Percentiles rank a stretch among this genome's conserved stretches.
phyloP scores from a whole-genome alignment of 2,888 invertebrate species.

The Tholera decimalis region DNA sequence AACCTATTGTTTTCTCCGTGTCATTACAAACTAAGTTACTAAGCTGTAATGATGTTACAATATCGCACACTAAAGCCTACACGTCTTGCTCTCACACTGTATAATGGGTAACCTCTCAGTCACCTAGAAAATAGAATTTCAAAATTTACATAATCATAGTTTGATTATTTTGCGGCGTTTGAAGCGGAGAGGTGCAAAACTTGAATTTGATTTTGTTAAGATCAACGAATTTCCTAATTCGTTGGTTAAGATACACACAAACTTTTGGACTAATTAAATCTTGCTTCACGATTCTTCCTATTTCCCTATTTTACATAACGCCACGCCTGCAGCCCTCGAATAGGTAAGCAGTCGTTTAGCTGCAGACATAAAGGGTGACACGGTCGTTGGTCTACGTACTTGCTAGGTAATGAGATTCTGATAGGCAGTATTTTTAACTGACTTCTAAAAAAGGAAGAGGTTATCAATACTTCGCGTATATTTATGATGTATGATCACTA shows the following conservation, averaged over 20 bases:
- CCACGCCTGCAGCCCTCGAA: neutral
- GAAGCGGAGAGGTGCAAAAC: constrained; percentile 37
- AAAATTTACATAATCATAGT: constrained; percentile 57
- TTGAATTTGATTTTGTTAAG: constrained; percentile 46
- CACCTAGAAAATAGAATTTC: constrained; percentile 33
- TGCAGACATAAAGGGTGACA: neutral
- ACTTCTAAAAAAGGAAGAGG: too few relatives aligned
- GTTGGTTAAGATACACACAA: constrained; percentile 39
- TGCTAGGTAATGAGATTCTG: too few relatives aligned
- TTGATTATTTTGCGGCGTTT: constrained; percentile 36
- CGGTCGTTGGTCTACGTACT: too few relatives aligned
- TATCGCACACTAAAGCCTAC: neutral
- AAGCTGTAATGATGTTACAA: constrained; percentile 21
- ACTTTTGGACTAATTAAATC: constrained; percentile 32
- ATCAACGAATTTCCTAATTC: too few relatives aligned
- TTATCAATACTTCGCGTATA: too few relatives aligned
- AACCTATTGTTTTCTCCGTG: neutral
- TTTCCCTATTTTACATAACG: constrained; percentile 22
- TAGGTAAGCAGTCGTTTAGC: neutral
- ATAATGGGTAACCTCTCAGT: constrained; percentile 32
- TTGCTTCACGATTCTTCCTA: constrained; percentile 15
- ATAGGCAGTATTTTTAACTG: too few relatives aligned
- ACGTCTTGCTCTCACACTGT: neutral
- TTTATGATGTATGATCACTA: too few relatives aligned
- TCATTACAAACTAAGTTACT: neutral